These are phyloP conservation scores for Macroramphosus scolopax DNA, from an alignment of 2,797 vertebrate species.

Conservation along the genomic window DNA sequence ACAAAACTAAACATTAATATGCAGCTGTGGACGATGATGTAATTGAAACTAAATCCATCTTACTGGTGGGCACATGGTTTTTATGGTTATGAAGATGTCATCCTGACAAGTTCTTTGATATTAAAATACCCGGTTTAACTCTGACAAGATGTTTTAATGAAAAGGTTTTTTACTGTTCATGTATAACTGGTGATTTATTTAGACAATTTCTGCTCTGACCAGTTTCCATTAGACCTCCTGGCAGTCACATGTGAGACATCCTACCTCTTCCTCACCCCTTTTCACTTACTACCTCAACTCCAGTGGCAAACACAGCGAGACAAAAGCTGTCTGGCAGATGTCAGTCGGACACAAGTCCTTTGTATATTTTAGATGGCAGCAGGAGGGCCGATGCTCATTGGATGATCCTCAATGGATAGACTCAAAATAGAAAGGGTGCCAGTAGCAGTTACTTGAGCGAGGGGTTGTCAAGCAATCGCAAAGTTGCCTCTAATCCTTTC, in stretches of 20 bases:
- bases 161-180: slow-evolving; percentile 17
- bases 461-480: slow-evolving; percentile 49
- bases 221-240: slow-evolving; percentile 21
- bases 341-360: slow-evolving; percentile 60
- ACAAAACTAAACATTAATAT: slow-evolving; percentile 45
- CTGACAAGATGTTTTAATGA: slow-evolving; percentile 9
- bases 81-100: slow-evolving; percentile 31
- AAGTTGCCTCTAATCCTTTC: slow-evolving; percentile 66
- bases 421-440: slow-evolving; percentile 57
- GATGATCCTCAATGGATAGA: slow-evolving; percentile 52
- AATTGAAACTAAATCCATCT: slow-evolving; percentile 36
- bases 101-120: slow-evolving; percentile 28
- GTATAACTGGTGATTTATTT: slow-evolving; percentile 5
- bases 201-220: slow-evolving; percentile 8
- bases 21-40: slow-evolving; percentile 65
- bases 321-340: slow-evolving; percentile 82
- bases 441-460: slow-evolving; percentile 47
- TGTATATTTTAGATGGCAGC: slow-evolving; percentile 74
- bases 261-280: slow-evolving; percentile 24
- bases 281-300: slow-evolving; percentile 30
- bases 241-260: slow-evolving; percentile 19
- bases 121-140: slow-evolving; percentile 19
- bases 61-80: slow-evolving; percentile 27
- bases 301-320: slow-evolving; percentile 61
- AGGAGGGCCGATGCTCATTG: slow-evolving; percentile 53